A percentile compares a stretch with the other conserved stretches of the same genome.
Conservation (phyloP, 2,797 vertebrate genomes). For the Menidia menidia region DNA sequence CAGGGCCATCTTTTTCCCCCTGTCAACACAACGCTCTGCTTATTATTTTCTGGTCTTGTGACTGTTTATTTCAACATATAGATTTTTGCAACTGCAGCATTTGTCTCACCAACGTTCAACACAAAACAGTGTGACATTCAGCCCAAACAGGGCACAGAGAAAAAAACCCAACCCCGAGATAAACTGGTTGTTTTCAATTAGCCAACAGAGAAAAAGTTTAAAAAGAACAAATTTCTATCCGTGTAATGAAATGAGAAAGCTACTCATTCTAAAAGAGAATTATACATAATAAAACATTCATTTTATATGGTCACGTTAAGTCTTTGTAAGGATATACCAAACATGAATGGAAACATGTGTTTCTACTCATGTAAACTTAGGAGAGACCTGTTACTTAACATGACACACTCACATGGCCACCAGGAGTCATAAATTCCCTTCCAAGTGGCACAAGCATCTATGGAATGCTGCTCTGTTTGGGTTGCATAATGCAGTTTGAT, state of each 20-base stretch:
- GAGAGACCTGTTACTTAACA: slow-evolving; percentile 7
- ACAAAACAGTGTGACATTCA: slow-evolving; percentile 31
- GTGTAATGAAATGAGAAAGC: neutral
- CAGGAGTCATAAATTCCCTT: slow-evolving; percentile 5
- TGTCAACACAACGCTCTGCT: slow-evolving; percentile 22
- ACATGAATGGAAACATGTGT: slow-evolving; percentile 5
- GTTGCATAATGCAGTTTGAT: neutral
- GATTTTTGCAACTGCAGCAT: slow-evolving; percentile 17
- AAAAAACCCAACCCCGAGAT: slow-evolving; percentile 43
- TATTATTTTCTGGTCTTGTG: slow-evolving; percentile 56
- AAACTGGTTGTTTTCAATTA: slow-evolving; percentile 47
- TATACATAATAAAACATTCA: neutral
- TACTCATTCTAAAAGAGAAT: too few relatives aligned
- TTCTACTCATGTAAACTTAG: slow-evolving; percentile 3
- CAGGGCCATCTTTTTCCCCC: slow-evolving; percentile 24
- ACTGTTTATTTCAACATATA: slow-evolving; percentile 32
- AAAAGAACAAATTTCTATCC: slow-evolving; percentile 12
- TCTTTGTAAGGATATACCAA: neutral
- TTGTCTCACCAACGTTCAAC: slow-evolving; percentile 14
- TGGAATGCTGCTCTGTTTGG: slow-evolving; percentile 24
- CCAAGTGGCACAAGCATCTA: slow-evolving; percentile 14
- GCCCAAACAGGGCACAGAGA: slow-evolving; percentile 17
- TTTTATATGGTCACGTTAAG: slow-evolving; percentile 14
- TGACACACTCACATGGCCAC: slow-evolving; percentile 7
- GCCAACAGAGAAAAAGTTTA: slow-evolving; percentile 33